phyloP scores from a whole-genome alignment of 1,140 invertebrate genomes.

The Caenorhabditis briggsae region DNA sequence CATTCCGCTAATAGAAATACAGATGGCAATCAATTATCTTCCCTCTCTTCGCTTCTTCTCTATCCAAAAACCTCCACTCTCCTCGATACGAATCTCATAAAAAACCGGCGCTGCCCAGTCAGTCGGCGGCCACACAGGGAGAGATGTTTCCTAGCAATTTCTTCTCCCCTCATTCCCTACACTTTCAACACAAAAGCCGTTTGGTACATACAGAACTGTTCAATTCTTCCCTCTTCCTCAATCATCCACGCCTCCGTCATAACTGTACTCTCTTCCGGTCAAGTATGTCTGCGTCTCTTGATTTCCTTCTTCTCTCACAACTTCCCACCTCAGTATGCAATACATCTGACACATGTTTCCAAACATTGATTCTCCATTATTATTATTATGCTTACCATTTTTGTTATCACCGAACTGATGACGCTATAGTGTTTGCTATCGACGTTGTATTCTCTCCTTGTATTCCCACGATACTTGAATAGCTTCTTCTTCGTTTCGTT shows the following conservation, averaged over 20 bases:
- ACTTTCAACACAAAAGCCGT: constrained; percentile 44
- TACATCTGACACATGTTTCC: constrained; percentile 51
- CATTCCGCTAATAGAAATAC: not conserved
- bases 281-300: not conserved
- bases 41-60: not conserved
- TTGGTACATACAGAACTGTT: constrained; percentile 49
- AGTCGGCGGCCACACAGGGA: not conserved
- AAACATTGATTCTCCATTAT: constrained; percentile 48
- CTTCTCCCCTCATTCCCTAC: not conserved
- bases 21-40: constrained; percentile 37
- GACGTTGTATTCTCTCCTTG: not conserved
- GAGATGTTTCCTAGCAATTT: not conserved
- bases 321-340: constrained; percentile 43
- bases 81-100: constrained; percentile 45
- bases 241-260: constrained; percentile 16
- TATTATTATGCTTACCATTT: constrained; percentile 33
- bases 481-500: not conserved
- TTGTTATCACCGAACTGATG: not conserved
- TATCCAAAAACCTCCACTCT: constrained; percentile 16
- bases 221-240: constrained; percentile 4
- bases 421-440: not conserved
- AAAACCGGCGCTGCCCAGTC: constrained; percentile 28
- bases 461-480: constrained; percentile 14
- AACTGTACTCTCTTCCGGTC: constrained; percentile 47
- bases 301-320: not conserved